Evolutionary conservation across 1,140 invertebrate genomes (phyloP), one percentile per base, ranked within the genome.

Genomic region (Triops longicaudatus): DNA sequence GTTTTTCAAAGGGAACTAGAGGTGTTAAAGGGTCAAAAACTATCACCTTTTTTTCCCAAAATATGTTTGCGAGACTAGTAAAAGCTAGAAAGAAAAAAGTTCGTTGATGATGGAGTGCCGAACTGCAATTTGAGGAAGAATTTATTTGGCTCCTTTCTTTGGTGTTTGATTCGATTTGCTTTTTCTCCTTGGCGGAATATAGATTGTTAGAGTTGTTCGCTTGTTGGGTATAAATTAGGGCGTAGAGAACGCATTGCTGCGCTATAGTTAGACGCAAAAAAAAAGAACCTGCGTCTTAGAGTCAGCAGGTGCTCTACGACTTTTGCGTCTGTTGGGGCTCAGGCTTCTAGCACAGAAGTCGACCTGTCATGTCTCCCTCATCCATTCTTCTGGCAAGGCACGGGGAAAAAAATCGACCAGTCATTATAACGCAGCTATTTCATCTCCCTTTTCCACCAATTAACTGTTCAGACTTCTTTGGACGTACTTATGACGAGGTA

Each of bases 281-380:
- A 22, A 63, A 63, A 22, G 50, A 63, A 17, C 50, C 31, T 37
- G 31, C 31, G 31, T 37, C 31, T 37, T 2, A 7, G 50, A 63
- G 50, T 63, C 50, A 63, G 50, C 50, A 63, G 50, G 50, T 63
- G 50, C 50, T 63, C 50, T 63, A 63, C 22, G 22, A 4, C 17
- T 63, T 22, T 63, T 63, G 22, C n/a, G 50, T 63, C 50, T 63
- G 50, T 2, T 63, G 17, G 31, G 31, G 50, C 50, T 22, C 14
- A 63, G 50, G 50, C 50, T 63, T 63, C 50, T 63, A 63, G 50
- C 50, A 63, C 50, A 63, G 50, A 63, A 63, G 50, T 63, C 50
- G 50, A 63, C 50, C 50, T 63, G 50, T 63, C 50, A 63, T 63
- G 50, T 63, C 50, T 63, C 50, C n/a, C 50, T 63, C 50, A 22